Percentiles rank a stretch among this genome's conserved stretches.
These are phyloP conservation scores for Latrodectus geometricus DNA, from an alignment of 1,140 invertebrate genomes.

Conservation along the genomic window DNA sequence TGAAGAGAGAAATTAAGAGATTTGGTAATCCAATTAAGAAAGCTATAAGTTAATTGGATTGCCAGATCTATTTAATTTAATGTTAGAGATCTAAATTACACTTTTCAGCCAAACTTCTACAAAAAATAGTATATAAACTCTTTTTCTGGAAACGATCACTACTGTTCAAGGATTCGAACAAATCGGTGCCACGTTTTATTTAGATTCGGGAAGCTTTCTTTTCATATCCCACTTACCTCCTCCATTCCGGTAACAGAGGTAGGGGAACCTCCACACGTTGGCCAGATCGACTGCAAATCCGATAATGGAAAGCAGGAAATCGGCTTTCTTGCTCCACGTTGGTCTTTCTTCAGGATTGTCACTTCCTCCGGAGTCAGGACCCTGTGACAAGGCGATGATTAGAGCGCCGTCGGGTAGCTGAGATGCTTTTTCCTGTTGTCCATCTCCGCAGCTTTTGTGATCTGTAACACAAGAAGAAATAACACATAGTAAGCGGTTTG, in stretches of 20 bases:
- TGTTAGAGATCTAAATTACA: no score
- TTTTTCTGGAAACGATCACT: no score
- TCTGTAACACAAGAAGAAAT: constrained; percentile 13
- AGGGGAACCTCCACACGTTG: constrained; percentile 85
- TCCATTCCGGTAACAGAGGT: constrained; percentile 84
- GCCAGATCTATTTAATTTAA: no score
- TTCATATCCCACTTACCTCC: constrained; percentile 76
- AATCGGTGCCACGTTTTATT: no score
- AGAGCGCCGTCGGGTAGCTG: constrained; percentile 46
- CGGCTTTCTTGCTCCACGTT: constrained; percentile 81
- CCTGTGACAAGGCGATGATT: constrained; percentile 56
- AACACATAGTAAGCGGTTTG: neutral
- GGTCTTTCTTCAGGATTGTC: constrained; percentile 63
- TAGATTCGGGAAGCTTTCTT: no score
- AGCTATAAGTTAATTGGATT: no score
- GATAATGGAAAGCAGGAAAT: constrained; percentile 87
- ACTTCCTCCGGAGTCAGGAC: constrained; percentile 18
- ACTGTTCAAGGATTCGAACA: no score
- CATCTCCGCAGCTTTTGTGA: constrained; percentile 48
- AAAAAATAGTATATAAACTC: no score
- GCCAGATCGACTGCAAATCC: constrained; percentile 89
- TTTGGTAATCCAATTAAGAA: no score
- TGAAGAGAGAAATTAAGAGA: no score
- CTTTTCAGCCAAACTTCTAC: no score
- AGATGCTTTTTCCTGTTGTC: constrained; percentile 26